Conservation (phyloP, 2,888 invertebrate genomes). For the Lasioglossum calceatum region DNA sequence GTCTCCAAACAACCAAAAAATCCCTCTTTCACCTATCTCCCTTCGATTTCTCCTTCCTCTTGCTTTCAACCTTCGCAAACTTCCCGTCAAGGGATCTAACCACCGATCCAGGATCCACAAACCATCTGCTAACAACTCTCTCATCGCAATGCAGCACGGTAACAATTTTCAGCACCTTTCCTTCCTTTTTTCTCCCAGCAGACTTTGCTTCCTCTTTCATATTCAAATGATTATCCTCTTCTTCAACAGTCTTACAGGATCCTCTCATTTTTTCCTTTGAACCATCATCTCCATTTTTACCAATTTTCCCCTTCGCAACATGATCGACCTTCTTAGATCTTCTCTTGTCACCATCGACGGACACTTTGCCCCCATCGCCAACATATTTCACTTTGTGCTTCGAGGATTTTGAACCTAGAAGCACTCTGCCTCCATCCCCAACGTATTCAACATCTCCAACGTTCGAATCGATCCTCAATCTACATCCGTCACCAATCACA, state of each 20-base stretch:
- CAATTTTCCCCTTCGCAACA: background rate
- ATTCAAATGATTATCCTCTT: conserved; percentile 42
- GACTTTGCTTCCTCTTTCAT: background rate
- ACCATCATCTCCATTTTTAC: background rate
- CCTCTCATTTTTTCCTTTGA: background rate
- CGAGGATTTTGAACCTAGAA: conserved; percentile 73
- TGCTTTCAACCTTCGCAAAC: conserved; percentile 27
- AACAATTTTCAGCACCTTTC: conserved; percentile 38
- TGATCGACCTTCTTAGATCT: background rate
- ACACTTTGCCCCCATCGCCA: conserved; percentile 76
- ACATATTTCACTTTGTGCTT: conserved; percentile 71
- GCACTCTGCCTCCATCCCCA: conserved; percentile 78
- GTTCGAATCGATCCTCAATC: conserved; percentile 73
- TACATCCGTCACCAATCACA: conserved; percentile 79
- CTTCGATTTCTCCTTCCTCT: background rate
- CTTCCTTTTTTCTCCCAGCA: background rate
- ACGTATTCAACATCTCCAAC: conserved; percentile 76
- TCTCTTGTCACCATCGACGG: conserved; percentile 22
- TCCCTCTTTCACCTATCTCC: background rate
- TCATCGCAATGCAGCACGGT: conserved; percentile 47
- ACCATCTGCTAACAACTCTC: conserved; percentile 37
- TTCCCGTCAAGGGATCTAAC: conserved; percentile 22
- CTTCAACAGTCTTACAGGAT: background rate
- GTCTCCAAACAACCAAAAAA: background rate
- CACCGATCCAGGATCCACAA: conserved; percentile 33